Conservation (phyloP, 2,113 vertebrate genomes). For the Paratilapia polleni region DNA sequence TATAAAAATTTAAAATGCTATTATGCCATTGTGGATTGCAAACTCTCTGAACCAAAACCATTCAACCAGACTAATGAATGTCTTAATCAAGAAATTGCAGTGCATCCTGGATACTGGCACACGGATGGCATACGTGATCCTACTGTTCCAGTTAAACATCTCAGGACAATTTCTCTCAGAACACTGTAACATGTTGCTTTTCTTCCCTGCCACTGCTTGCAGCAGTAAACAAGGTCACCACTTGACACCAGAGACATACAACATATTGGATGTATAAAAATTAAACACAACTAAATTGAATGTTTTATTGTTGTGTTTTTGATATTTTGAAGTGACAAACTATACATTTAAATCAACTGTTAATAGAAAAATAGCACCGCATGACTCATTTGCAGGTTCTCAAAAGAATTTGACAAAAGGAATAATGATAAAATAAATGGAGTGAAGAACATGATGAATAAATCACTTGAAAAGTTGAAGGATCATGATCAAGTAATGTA, state of each 20-base stretch:
- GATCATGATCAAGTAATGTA: neutral
- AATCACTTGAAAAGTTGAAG: neutral
- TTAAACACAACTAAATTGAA: neutral
- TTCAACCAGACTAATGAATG: neutral
- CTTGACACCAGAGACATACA: neutral
- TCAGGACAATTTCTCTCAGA: neutral
- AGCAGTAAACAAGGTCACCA: neutral
- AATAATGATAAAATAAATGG: too few species aligned
- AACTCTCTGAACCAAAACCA: neutral
- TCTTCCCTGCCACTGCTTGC: too few species aligned
- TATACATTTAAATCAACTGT: neutral
- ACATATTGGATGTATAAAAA: neutral
- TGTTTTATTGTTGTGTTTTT: neutral
- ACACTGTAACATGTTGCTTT: neutral
- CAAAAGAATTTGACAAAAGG: too few species aligned
- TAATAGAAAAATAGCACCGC: too few species aligned
- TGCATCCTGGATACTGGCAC: neutral
- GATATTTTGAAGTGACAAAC: neutral
- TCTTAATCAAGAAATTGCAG: neutral
- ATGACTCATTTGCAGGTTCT: too few species aligned
- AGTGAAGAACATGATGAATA: neutral
- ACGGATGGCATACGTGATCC: neutral
- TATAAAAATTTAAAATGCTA: neutral
- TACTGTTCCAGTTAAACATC: neutral
- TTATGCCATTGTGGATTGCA: neutral